phyloP scores from a whole-genome alignment of 2,113 vertebrate genomes.

The Microcebus murinus region DNA sequence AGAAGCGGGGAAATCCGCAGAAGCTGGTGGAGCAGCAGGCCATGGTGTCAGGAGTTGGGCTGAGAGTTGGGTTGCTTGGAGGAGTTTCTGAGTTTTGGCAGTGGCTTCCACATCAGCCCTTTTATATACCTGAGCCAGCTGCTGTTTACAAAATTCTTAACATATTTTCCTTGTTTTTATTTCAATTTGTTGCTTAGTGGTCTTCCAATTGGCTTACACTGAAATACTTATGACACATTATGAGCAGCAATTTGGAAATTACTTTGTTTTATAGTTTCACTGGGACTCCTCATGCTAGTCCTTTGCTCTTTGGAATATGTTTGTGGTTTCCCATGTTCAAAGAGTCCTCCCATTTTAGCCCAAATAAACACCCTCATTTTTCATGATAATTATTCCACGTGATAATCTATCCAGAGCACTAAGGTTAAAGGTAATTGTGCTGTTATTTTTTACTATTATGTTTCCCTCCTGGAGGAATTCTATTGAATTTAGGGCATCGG shows the following conservation, averaged over 20 bases:
- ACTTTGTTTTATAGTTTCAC: conserved; percentile 63
- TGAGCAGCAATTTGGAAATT: conserved; percentile 57
- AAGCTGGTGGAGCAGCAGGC: conserved; percentile 72
- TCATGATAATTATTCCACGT: not conserved
- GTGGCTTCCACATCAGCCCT: not conserved
- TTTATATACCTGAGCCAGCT: conserved; percentile 63
- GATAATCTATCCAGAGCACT: not conserved
- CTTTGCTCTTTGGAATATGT: conserved; percentile 1
- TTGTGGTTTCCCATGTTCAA: conserved; percentile 76
- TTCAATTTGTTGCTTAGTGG: conserved; percentile 56
- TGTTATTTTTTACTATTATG: not conserved
- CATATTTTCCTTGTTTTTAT: conserved; percentile 76
- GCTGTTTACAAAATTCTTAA: conserved; percentile 63
- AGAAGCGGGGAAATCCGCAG: conserved; percentile 70
- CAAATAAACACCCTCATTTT: conserved; percentile 25
- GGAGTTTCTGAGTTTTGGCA: conserved; percentile 27
- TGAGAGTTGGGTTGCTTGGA: not conserved
- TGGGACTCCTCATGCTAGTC: not conserved
- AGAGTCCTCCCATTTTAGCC: conserved; percentile 42
- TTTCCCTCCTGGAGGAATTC: not conserved
- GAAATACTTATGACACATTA: conserved; percentile 44
- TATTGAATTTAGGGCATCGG: not conserved
- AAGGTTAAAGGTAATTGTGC: not conserved
- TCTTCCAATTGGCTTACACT: conserved; percentile 60
- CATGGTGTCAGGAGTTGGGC: conserved; percentile 40